phyloP scores from a whole-genome alignment of 2,888 invertebrate species.

The Phalera bucephala region DNA sequence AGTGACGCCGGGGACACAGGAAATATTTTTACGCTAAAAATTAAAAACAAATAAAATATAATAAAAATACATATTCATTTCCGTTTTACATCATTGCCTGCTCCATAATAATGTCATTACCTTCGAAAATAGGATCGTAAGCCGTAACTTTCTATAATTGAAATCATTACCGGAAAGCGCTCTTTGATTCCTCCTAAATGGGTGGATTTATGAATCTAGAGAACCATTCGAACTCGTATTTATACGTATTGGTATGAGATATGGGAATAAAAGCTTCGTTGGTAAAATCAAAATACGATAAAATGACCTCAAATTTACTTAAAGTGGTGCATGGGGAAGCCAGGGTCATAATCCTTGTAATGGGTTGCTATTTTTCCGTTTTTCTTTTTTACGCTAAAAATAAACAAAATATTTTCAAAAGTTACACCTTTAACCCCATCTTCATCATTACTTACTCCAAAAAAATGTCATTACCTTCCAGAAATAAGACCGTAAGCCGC shows the following conservation, averaged over 20 bases:
- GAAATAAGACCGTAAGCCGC: conserved; percentile 29
- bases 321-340: too few species aligned
- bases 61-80: too few species aligned
- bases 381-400: too few species aligned
- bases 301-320: too few species aligned
- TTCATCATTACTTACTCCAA: conserved; percentile 27
- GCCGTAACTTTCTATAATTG: conserved; percentile 44
- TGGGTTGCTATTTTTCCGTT: not conserved
- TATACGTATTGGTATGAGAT: too few species aligned
- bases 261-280: too few species aligned
- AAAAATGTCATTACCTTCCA: conserved; percentile 29
- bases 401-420: too few species aligned
- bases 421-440: too few species aligned
- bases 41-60: too few species aligned
- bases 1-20: too few species aligned
- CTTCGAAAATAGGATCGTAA: conserved; percentile 27
- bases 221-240: conserved; percentile 2
- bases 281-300: too few species aligned
- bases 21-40: too few species aligned
- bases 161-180: conserved; percentile 40
- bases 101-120: conserved; percentile 31
- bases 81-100: conserved; percentile 28
- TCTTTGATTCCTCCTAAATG: conserved; percentile 42
- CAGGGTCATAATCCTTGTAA: not conserved
- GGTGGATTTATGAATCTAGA: conserved; percentile 33